Evolutionary conservation across 1,140 invertebrate species (phyloP).

Genomic region (Megathymus violae): DNA sequence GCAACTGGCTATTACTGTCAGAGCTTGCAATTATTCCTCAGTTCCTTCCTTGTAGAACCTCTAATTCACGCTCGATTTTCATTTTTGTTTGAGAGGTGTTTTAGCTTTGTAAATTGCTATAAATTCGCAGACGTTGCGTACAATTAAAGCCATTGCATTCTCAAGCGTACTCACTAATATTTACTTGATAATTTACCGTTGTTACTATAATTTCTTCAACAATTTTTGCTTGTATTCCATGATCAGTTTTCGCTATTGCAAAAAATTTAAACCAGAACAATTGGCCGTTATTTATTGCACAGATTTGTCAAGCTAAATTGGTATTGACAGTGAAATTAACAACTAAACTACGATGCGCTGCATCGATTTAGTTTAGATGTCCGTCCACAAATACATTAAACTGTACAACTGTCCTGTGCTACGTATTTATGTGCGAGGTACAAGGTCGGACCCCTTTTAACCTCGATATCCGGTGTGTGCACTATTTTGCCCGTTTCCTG

Average conservation of each 20-base stretch:
- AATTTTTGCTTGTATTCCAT: not conserved
- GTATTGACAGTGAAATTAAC: conserved; percentile 2
- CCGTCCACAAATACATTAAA: conserved; percentile 3
- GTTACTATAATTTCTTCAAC: not conserved
- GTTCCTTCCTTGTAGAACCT: conserved; percentile 47
- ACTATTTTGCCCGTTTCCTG: conserved; percentile 67
- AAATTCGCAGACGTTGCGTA: conserved; percentile 28
- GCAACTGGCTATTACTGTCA: conserved; percentile 49
- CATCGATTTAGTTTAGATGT: not conserved
- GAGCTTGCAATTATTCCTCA: conserved; percentile 53
- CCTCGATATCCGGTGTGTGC: conserved; percentile 60
- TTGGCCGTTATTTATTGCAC: not conserved
- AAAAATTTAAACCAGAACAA: not conserved
- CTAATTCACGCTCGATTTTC: conserved; percentile 46
- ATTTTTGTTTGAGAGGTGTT: conserved; percentile 51
- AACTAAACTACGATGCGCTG: not conserved
- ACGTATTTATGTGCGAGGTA: conserved; percentile 26
- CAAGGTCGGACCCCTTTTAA: conserved; percentile 71
- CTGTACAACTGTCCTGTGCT: conserved; percentile 40
- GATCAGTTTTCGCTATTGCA: not conserved
- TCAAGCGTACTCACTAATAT: conserved; percentile 1
- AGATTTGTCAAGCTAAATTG: conserved; percentile 5
- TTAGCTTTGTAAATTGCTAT: conserved; percentile 51
- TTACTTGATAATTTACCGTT: not conserved
- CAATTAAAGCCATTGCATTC: not conserved